Percentiles rank a stretch among this genome's conserved stretches.
Conservation (phyloP, 2,888 invertebrate species). For the Piscicola geometra region DNA sequence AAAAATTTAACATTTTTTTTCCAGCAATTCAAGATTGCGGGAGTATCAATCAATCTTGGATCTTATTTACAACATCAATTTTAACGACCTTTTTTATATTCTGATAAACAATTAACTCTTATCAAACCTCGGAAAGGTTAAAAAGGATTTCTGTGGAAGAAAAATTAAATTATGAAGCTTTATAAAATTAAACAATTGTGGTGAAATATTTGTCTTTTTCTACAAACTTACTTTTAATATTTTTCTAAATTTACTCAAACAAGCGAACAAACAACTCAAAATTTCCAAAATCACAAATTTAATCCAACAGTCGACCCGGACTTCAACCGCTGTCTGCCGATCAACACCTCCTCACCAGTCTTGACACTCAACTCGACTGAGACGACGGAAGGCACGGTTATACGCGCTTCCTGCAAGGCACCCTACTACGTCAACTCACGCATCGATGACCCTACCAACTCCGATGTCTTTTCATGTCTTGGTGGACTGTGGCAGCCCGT, state of each 20-base stretch:
- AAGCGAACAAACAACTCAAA: not conserved
- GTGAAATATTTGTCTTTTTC: no score
- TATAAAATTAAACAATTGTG: no score
- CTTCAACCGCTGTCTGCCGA: constrained; percentile 20
- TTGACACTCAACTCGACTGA: constrained; percentile 6
- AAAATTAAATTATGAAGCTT: no score
- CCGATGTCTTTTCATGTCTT: constrained; percentile 5
- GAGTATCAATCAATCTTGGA: no score
- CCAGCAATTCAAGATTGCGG: no score
- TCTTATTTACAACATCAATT: no score
- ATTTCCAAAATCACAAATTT: not conserved
- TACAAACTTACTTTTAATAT: no score
- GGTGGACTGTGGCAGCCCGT: constrained; percentile 16
- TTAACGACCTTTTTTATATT: no score
- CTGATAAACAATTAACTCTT: no score
- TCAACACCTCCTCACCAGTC: constrained; percentile 16
- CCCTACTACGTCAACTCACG: not conserved
- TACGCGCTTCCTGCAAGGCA: constrained; percentile 17
- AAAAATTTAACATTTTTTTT: no score
- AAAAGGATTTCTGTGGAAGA: no score
- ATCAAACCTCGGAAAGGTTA: no score
- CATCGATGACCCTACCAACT: not conserved
- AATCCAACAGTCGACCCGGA: not conserved
- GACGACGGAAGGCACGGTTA: not conserved
- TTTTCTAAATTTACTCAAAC: not conserved